phyloP scores from a whole-genome alignment of 2,113 vertebrate genomes.

The Centropristis striata region DNA sequence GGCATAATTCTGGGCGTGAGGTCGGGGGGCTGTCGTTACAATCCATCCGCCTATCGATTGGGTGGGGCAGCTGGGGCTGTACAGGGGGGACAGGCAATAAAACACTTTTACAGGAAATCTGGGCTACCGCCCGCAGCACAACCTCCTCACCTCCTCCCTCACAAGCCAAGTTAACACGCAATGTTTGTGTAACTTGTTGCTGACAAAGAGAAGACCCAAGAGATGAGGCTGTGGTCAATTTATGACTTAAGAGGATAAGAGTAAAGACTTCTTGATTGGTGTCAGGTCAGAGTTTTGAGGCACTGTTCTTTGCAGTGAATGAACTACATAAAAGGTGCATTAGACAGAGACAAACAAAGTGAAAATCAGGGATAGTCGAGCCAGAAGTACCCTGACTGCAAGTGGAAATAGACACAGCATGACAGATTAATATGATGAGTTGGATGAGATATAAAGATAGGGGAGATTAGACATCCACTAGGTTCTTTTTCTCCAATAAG shows the following conservation, averaged over 20 bases:
- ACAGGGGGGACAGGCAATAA: slow-evolving; percentile 60
- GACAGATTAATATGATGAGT: slow-evolving; percentile 76
- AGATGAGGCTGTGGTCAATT: slow-evolving; percentile 30
- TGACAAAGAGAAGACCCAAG: slow-evolving; percentile 45
- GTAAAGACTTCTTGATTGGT: slow-evolving; percentile 48
- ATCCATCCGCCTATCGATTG: slow-evolving; percentile 76
- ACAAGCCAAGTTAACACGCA: slow-evolving; percentile 36
- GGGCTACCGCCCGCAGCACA: slow-evolving; percentile 44
- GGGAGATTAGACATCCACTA: slow-evolving; percentile 72
- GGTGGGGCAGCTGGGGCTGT: slow-evolving; percentile 51
- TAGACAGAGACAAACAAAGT: slow-evolving; percentile 15
- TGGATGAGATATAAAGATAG: slow-evolving; percentile 73
- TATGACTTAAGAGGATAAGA: slow-evolving; percentile 29
- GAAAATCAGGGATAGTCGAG: slow-evolving; percentile 36
- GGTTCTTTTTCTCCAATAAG: slow-evolving; percentile 76
- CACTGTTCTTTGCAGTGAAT: slow-evolving; percentile 11
- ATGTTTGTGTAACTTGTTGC: slow-evolving; percentile 66
- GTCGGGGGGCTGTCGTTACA: slow-evolving; percentile 63
- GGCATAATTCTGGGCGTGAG: slow-evolving; percentile 68
- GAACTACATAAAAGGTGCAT: slow-evolving; percentile 12
- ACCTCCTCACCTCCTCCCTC: slow-evolving; percentile 23
- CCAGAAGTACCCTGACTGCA: slow-evolving; percentile 43
- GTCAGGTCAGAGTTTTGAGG: slow-evolving; percentile 16
- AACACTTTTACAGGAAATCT: slow-evolving; percentile 77
- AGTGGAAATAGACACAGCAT: slow-evolving; percentile 65